Percentiles rank a stretch among this genome's conserved stretches.
These are phyloP conservation scores for Agonopterix subpropinquella DNA, from an alignment of 2,888 invertebrate species.

Conservation along the genomic window DNA sequence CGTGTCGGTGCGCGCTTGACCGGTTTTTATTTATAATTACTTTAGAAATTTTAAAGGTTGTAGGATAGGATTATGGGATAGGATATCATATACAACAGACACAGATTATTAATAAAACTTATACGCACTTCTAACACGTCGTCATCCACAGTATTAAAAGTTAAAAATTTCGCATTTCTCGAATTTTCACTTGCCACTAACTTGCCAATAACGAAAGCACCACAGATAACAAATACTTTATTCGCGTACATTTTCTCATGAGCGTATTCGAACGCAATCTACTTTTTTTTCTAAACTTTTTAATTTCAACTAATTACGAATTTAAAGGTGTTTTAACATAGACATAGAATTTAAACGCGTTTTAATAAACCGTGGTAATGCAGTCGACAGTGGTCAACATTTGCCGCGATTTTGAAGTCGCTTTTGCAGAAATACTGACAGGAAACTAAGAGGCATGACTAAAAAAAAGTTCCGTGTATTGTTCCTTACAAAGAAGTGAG, in stretches of 20 bases:
- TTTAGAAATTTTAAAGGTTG: too few species aligned
- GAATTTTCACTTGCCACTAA: slow-evolving; percentile 25
- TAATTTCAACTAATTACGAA: slow-evolving; percentile 8
- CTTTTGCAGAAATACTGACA: slow-evolving; percentile 40
- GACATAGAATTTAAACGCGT: too few species aligned
- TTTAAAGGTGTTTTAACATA: not conserved
- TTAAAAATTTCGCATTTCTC: slow-evolving; percentile 61
- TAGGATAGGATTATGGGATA: too few species aligned
- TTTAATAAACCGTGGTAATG: slow-evolving; percentile 21
- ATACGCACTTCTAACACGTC: slow-evolving; percentile 66
- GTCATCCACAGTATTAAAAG: slow-evolving; percentile 72
- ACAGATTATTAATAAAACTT: not conserved
- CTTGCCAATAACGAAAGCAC: slow-evolving; percentile 12
- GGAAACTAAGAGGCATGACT: slow-evolving; percentile 35
- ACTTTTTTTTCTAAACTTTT: slow-evolving; percentile 14
- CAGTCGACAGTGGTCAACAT: slow-evolving; percentile 27
- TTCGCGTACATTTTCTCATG: slow-evolving; percentile 3
- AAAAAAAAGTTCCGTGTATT: slow-evolving; percentile 50
- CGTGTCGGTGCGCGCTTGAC: too few species aligned
- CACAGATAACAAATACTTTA: slow-evolving; percentile 21
- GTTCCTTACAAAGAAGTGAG: slow-evolving; percentile 32
- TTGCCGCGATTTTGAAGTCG: slow-evolving; percentile 41
- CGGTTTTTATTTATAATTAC: too few species aligned
- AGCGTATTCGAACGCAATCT: not conserved
- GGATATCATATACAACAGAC: not conserved